Conservation (phyloP, 2,888 invertebrate species). For the Tachystola acroxantha region DNA sequence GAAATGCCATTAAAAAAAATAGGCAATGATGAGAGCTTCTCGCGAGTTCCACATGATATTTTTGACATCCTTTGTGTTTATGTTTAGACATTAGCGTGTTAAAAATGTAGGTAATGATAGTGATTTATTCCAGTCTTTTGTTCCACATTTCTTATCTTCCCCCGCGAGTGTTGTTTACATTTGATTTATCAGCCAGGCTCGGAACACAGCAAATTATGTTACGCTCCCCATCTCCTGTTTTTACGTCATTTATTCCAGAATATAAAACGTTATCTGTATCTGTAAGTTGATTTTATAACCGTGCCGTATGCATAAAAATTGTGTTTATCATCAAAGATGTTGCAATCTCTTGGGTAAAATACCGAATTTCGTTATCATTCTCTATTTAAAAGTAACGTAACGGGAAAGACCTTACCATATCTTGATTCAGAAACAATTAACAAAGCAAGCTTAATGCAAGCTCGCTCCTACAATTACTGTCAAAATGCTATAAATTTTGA, state of each 20-base stretch:
- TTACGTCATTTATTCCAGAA: slow-evolving; percentile 45
- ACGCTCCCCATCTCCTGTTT: slow-evolving; percentile 41
- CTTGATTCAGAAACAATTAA: no score
- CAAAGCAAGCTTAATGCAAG: no score
- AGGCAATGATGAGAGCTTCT: no score
- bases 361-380: no score
- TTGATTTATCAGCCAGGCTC: slow-evolving; percentile 45
- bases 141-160: slow-evolving; percentile 30
- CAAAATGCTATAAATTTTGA: no score
- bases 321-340: slow-evolving; percentile 3
- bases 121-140: slow-evolving; percentile 29
- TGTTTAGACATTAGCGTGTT: slow-evolving; percentile 8
- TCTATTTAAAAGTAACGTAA: no score
- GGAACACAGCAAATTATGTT: slow-evolving; percentile 51
- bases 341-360: no score
- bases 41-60: no score
- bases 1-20: no score
- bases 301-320: slow-evolving; percentile 11
- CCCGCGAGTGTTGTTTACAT: slow-evolving; percentile 44
- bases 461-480: no score
- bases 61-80: no score
- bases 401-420: no score
- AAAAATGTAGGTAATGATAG: slow-evolving; percentile 21
- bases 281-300: slow-evolving; percentile 13
- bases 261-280: slow-evolving; percentile 34